phyloP scores from a whole-genome alignment of 1,140 invertebrate species.

The Parasteatoda tepidariorum region DNA sequence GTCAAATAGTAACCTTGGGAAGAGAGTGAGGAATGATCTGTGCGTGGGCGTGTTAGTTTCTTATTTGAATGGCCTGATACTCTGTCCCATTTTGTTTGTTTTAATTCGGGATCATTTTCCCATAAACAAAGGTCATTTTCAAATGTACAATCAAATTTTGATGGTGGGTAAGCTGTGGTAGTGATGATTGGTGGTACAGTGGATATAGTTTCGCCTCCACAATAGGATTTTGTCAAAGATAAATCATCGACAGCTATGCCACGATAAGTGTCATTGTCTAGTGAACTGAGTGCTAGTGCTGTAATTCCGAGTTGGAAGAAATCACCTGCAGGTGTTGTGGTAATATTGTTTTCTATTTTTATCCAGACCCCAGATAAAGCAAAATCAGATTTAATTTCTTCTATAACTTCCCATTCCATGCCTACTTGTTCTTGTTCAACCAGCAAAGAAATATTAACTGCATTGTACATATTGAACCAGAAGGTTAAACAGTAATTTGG shows the following conservation, averaged over 20 bases:
- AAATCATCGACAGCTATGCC: constrained; percentile 63
- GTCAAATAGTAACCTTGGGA: constrained; percentile 47
- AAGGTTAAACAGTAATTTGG: constrained; percentile 39
- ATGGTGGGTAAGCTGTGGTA: constrained; percentile 1
- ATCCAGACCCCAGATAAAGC: constrained; percentile 34
- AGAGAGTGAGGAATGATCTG: constrained; percentile 52
- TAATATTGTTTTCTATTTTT: constrained; percentile 45
- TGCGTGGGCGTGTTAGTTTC: constrained; percentile 23
- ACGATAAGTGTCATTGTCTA: constrained; percentile 30
- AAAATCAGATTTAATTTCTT: constrained; percentile 12
- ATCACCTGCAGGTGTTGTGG: constrained; percentile 21
- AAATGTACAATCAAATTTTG: constrained; percentile 53
- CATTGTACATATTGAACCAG: constrained; percentile 54
- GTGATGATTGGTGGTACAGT: constrained; percentile 26
- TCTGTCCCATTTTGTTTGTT: constrained; percentile 17
- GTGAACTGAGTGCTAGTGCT: background rate
- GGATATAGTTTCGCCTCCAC: constrained; percentile 8
- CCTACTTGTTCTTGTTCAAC: constrained; percentile 27
- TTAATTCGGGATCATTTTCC: constrained; percentile 21
- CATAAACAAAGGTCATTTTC: constrained; percentile 44
- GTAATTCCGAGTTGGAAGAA: constrained; percentile 50
- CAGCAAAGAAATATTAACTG: constrained; percentile 29
- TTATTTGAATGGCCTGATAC: constrained; percentile 36
- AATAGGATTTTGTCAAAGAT: constrained; percentile 2
- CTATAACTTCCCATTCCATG: constrained; percentile 32